These are phyloP conservation scores for Drosophila murphyi DNA, from an alignment of 1,140 invertebrate species.

Conservation along the genomic window DNA sequence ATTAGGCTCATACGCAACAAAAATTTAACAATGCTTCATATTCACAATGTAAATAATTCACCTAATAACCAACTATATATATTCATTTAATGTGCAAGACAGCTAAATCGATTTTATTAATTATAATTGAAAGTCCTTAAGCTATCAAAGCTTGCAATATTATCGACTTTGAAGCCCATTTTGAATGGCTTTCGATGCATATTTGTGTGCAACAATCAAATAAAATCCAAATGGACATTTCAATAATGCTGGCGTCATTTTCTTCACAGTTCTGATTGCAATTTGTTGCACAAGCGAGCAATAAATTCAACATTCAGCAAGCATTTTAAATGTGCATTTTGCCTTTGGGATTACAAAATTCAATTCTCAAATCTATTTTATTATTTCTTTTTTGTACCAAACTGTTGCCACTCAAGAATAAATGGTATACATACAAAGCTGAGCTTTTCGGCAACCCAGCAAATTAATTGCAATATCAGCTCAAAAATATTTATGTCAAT, in stretches of 20 bases:
- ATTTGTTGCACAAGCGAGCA: not conserved
- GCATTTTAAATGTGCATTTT: conserved; percentile 22
- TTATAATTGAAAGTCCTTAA: not conserved
- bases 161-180: not conserved
- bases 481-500: conserved; percentile 12
- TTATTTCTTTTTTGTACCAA: not conserved
- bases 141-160: not conserved
- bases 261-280: not conserved
- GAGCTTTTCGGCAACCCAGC: conserved; percentile 14
- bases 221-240: conserved; percentile 12
- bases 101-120: not conserved
- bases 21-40: no score
- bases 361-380: not conserved
- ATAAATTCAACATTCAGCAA: conserved; percentile 1
- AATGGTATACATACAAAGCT: conserved; percentile 12
- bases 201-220: conserved; percentile 6
- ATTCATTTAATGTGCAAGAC: not conserved
- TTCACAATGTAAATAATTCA: no score
- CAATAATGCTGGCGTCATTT: conserved; percentile 2
- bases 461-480: conserved; percentile 53
- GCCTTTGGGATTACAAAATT: conserved; percentile 7
- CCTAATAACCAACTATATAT: not conserved
- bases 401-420: conserved; percentile 25
- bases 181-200: not conserved
- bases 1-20: conserved; percentile 12